Conservation (phyloP, 1,140 invertebrate species). For the Tetragnatha versicolor region DNA sequence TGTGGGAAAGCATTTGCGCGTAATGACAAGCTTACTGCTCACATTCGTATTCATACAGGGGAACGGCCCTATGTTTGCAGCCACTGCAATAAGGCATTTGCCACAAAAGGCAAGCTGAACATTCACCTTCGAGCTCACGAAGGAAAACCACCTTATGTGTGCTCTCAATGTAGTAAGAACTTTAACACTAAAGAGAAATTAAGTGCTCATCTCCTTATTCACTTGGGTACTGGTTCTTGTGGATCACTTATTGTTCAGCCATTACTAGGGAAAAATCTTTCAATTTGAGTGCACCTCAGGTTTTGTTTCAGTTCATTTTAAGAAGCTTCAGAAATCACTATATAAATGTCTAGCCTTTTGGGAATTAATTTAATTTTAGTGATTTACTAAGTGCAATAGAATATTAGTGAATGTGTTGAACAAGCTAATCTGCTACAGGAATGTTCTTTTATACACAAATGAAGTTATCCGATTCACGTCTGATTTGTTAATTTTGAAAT, state of each 20-base stretch:
- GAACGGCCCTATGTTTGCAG: constrained; percentile 59
- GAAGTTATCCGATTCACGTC: too few relatives aligned
- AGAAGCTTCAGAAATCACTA: background rate
- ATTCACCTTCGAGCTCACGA: constrained; percentile 63
- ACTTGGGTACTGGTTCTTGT: constrained; percentile 30
- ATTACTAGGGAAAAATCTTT: constrained; percentile 34
- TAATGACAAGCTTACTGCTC: constrained; percentile 48
- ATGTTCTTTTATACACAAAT: too few relatives aligned
- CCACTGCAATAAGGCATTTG: constrained; percentile 56
- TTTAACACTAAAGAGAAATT: constrained; percentile 57
- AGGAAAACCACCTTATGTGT: constrained; percentile 60
- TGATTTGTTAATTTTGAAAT: too few relatives aligned
- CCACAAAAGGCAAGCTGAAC: constrained; percentile 60
- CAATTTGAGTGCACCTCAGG: background rate
- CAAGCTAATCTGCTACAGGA: too few relatives aligned
- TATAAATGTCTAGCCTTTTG: too few relatives aligned
- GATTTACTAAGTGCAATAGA: too few relatives aligned
- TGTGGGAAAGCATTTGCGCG: constrained; percentile 76
- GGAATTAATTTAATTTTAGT: too few relatives aligned
- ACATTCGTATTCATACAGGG: constrained; percentile 57
- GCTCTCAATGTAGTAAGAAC: constrained; percentile 59
- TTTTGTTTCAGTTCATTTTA: background rate
- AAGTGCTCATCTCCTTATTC: constrained; percentile 43
- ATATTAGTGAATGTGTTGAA: too few relatives aligned
- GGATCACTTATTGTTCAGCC: constrained; percentile 30